phyloP scores from a whole-genome alignment of 2,113 vertebrate genomes.

The Fulica atra region DNA sequence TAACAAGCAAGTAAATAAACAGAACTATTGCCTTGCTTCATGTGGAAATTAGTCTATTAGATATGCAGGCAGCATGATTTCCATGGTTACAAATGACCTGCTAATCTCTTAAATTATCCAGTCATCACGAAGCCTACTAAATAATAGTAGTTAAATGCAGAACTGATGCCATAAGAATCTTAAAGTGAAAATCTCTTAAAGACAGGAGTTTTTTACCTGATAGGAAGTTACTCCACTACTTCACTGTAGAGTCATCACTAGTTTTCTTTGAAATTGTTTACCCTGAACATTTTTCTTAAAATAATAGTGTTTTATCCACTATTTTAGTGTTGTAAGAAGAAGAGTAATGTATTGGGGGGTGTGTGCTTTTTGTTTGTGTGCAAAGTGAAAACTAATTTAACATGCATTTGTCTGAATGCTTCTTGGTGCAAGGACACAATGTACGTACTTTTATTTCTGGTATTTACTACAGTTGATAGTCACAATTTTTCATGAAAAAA shows the following conservation, averaged over 20 bases:
- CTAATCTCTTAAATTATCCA: slow-evolving; percentile 73
- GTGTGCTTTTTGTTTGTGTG: neutral
- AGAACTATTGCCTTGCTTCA: slow-evolving; percentile 56
- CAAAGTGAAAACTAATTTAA: neutral
- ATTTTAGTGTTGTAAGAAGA: neutral
- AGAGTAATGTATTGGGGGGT: neutral
- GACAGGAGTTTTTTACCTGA: neutral
- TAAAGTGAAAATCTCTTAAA: neutral
- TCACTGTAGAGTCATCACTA: neutral
- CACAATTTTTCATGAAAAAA: neutral
- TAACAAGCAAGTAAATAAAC: slow-evolving; percentile 68
- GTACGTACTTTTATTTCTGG: neutral
- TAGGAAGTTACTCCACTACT: neutral
- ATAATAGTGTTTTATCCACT: neutral
- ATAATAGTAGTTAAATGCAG: slow-evolving; percentile 51
- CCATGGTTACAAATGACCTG: slow-evolving; percentile 76
- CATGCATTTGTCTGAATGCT: neutral
- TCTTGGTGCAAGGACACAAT: neutral
- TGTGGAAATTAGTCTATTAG: slow-evolving; percentile 72
- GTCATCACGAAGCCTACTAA: slow-evolving; percentile 55
- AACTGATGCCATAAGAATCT: neutral
- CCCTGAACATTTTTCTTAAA: neutral
- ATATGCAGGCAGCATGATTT: slow-evolving; percentile 66
- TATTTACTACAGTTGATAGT: neutral
- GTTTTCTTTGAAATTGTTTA: neutral